phyloP scores from a whole-genome alignment of 1,140 invertebrate species.

The Papilio helenus region DNA sequence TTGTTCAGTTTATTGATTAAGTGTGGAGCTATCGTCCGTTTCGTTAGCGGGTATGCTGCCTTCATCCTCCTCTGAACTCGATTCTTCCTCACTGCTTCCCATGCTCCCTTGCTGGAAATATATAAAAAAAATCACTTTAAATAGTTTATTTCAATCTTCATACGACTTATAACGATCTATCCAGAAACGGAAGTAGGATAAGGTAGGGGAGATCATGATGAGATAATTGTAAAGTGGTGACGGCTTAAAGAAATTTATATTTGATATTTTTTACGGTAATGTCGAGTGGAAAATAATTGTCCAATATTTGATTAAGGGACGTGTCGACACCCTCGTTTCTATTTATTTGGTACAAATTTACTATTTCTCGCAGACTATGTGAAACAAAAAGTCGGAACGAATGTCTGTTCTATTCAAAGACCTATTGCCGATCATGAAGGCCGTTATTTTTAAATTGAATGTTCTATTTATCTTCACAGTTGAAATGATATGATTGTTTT shows the following conservation, averaged over 20 bases:
- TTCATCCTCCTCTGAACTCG: conserved; percentile 1
- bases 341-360: conserved; percentile 73
- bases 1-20: conserved; percentile 35
- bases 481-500: conserved; percentile 49
- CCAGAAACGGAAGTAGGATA: too few species aligned
- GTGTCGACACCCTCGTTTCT: too few species aligned
- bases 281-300: too few species aligned
- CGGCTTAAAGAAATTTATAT: too few species aligned
- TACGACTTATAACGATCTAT: too few species aligned
- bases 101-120: conserved; percentile 50
- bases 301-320: too few species aligned
- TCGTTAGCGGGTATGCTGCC: conserved; percentile 24
- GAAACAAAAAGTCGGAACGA: conserved; percentile 75
- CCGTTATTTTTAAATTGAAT: conserved; percentile 75
- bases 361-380: conserved; percentile 65
- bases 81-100: neutral
- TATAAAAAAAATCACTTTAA: conserved; percentile 14
- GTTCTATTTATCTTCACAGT: conserved; percentile 61
- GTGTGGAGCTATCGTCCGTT: conserved; percentile 24
- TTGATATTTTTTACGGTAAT: too few species aligned
- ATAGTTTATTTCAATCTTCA: too few species aligned
- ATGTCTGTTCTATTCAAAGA: conserved; percentile 61
- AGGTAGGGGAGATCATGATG: too few species aligned
- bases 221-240: too few species aligned
- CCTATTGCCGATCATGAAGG: conserved; percentile 65